Percentiles rank a stretch among this genome's conserved stretches.
Conservation (phyloP, 2,797 vertebrate species). For the Sebastes steindachneri region DNA sequence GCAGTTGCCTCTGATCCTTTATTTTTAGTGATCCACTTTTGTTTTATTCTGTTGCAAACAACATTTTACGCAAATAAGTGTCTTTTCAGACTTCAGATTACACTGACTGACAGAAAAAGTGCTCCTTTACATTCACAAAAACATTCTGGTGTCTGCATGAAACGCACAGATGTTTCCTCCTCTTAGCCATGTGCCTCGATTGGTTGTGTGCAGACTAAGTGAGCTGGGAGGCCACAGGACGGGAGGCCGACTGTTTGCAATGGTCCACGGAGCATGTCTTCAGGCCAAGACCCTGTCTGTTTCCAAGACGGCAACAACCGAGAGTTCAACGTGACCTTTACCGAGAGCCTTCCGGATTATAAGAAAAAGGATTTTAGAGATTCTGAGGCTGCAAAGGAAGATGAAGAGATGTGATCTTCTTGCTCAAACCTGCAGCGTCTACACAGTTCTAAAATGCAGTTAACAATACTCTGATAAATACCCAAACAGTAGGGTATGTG, state of each 20-base stretch:
- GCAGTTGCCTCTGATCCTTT: neutral
- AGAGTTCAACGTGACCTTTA: slow-evolving; percentile 38
- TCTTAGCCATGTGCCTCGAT: slow-evolving; percentile 5
- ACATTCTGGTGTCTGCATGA: neutral
- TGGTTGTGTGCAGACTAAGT: slow-evolving; percentile 20
- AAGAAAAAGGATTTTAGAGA: neutral
- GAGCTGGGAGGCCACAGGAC: slow-evolving; percentile 34
- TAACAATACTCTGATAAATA: neutral
- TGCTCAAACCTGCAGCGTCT: neutral
- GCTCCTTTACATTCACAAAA: neutral
- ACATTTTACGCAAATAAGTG: neutral
- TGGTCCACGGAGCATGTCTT: slow-evolving; percentile 47
- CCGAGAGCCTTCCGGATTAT: slow-evolving; percentile 8
- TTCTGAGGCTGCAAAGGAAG: neutral
- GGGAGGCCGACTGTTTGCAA: slow-evolving; percentile 38
- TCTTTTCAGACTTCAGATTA: neutral
- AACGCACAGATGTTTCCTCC: slow-evolving; percentile 19
- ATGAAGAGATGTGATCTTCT: neutral
- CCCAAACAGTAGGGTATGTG: neutral
- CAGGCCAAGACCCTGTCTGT: slow-evolving; percentile 32
- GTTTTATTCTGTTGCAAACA: neutral
- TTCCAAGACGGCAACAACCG: slow-evolving; percentile 35
- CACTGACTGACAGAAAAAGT: neutral
- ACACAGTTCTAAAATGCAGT: neutral
- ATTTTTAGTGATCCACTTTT: neutral